Base-by-base conservation (phyloP, 2,888 invertebrate genomes). In the Calameuta filiformis region DNA sequence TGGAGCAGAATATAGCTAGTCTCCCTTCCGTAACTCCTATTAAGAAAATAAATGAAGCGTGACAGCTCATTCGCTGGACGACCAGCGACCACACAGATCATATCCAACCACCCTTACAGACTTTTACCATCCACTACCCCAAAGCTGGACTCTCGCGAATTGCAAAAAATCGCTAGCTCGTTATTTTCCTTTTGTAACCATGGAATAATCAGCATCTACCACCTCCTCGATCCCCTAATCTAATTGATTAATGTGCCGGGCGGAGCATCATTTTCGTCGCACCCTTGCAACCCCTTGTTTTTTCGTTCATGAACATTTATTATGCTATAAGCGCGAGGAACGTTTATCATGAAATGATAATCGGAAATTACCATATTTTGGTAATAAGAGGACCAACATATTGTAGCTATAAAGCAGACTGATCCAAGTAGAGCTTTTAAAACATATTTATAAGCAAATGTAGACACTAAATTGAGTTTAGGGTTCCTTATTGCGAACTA, bases 31-130 rank as follows among this genome's bases (percentile, higher is more conserved):
- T 77, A 73, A 37, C 69, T 75, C 34, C 75, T 56, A 75, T 75
- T 69, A 77, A 40, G 35, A 69, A 34, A 75, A 77, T 75, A 77
- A 77, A 77, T 77, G 75, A 69, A 37, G 75, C 68, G 69, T 77
- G 77, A 75, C 77, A 77, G 75, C 69, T 69, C 77, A 77, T 75
- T 75, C 69, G 31, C 35, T 35, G 69, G 56, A 77, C 75, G 77
- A 77, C 77, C 77, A 75, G n/a, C 35, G 68, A 33, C 77, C 30
- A 68, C 74, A 68, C 56, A 68, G 37, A 68, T 68, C 73, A 74
- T 40, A 40, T 34, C 77, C 69, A 37, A 23, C 69, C 69, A 30
- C 33, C 69, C 15, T 69, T 30, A 40, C 40, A 40, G 4, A 40
- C 40, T 40, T 37, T 15, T 40, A 40, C 6, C 15, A 40, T 40